Conservation (phyloP, 2,888 invertebrate genomes). For the Kuschelorhynchus macadamiae region DNA sequence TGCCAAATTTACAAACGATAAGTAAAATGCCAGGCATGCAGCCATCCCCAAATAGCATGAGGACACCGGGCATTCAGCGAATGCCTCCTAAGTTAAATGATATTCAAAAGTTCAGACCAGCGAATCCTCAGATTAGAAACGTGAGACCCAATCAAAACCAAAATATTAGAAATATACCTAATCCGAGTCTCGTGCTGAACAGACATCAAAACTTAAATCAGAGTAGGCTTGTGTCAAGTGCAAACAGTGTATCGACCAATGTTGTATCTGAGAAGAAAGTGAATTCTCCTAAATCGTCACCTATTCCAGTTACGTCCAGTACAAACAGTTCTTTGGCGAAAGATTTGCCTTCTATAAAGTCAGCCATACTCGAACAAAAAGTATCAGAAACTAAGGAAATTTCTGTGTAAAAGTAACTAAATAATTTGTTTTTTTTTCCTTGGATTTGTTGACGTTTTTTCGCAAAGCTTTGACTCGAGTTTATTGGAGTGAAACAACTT, state of each 20-base stretch:
- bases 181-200: conserved; percentile 74
- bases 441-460: neutral
- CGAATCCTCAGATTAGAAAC: conserved; percentile 60
- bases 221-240: conserved; percentile 54
- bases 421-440: conserved; percentile 6
- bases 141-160: conserved; percentile 71
- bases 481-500: too few relatives aligned
- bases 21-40: conserved; percentile 58
- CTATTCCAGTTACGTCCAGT: conserved; percentile 29
- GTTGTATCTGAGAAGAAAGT: conserved; percentile 29
- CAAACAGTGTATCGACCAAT: neutral
- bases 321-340: conserved; percentile 33
- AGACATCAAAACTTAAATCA: conserved; percentile 69
- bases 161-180: conserved; percentile 76
- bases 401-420: conserved; percentile 52
- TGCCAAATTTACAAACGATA: conserved; percentile 63
- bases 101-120: conserved; percentile 65
- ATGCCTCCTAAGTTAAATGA: conserved; percentile 69
- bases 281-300: conserved; percentile 30
- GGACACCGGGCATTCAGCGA: conserved; percentile 57
- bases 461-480: too few relatives aligned
- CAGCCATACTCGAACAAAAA: conserved; percentile 50
- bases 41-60: conserved; percentile 27
- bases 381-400: conserved; percentile 58
- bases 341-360: conserved; percentile 36